Evolutionary conservation across 2,113 vertebrate genomes (phyloP), one percentile per base, ranked within the genome.

Genomic region (Megaleporinus macrocephalus): DNA sequence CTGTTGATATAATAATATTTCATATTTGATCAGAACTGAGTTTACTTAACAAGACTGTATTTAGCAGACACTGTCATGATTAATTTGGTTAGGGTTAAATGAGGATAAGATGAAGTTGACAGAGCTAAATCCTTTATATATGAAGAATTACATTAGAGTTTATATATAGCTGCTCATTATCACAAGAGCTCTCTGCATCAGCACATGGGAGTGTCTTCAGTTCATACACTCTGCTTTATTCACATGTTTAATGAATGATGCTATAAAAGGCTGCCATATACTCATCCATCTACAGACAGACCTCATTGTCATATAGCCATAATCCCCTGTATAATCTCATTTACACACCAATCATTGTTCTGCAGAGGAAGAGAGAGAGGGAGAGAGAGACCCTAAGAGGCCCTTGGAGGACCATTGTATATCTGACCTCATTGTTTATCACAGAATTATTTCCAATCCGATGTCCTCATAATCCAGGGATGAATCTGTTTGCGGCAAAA

Each of bases 321-420:
- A 73, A 81, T 66, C 47, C 79, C 22, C 71, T 20, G 57, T 57
- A 74, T 81, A 81, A 81, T 80, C 69, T 80, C 78, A 63, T 81
- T 81, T 81, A 65, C 27, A 72, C 70, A 73, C 59, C 27, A 73
- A 51, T 80, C 78, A 26, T 16, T 10, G 15, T 71, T 71, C 78
- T 61, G 53, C 53, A 49, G n/a, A 65, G 62, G 6, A 9, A 15
- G 24, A 24, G 55, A 26, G 61, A 65, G 57, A 51, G 27, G 26
- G 68, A 69, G 63, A 26, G n/a, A 29, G 4, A 62, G 65, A 9
- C 1, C 11, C 36, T 47, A 33, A 14, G 27, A 15, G 2, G 57
- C 10, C n/a, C n/a, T 61, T 61, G 13, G 22, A 76, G 66, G 66
- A 47, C 74, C 29, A 59, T 33, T 16, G n/a, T 75, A 71, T 81